A percentile compares a stretch with the other conserved stretches of the same genome.
Conservation (phyloP, 2,797 vertebrate genomes). For the Helicolenus hilgendorfi region DNA sequence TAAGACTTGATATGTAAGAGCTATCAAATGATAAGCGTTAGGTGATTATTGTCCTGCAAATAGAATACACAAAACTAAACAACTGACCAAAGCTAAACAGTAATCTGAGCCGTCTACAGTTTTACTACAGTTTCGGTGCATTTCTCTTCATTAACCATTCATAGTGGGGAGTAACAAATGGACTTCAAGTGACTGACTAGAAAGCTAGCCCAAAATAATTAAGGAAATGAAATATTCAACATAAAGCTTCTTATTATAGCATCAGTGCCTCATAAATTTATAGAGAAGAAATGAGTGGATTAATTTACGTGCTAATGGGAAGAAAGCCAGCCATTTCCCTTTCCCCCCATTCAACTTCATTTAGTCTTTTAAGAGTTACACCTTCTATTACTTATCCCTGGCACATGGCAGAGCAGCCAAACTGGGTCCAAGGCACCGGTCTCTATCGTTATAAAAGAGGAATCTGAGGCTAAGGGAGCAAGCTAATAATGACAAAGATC, state of each 20-base stretch:
- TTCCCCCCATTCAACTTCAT: conserved; percentile 63
- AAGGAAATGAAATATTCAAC: conserved; percentile 88
- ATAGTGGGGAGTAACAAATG: conserved; percentile 73
- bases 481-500: conserved; percentile 73
- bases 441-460: conserved; percentile 44
- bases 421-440: conserved; percentile 30
- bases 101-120: conserved; percentile 16
- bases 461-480: conserved; percentile 42
- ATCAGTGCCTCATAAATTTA: conserved; percentile 81
- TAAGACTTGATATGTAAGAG: neutral
- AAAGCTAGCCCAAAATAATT: conserved; percentile 82
- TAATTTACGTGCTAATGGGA: conserved; percentile 78
- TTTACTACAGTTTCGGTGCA: conserved; percentile 24
- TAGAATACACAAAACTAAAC: conserved; percentile 16
- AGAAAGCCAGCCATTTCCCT: conserved; percentile 66
- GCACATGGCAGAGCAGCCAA: conserved; percentile 28
- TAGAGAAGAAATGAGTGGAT: conserved; percentile 76
- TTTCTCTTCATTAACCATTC: conserved; percentile 74
- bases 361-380: conserved; percentile 56
- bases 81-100: conserved; percentile 27
- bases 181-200: conserved; percentile 61
- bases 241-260: conserved; percentile 85
- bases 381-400: conserved; percentile 56
- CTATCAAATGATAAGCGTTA: neutral
- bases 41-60: neutral